Evolutionary conservation across 2,797 vertebrate species (phyloP), one percentile per base, ranked within the genome.

Genomic region (Hoplostethus atlanticus): DNA sequence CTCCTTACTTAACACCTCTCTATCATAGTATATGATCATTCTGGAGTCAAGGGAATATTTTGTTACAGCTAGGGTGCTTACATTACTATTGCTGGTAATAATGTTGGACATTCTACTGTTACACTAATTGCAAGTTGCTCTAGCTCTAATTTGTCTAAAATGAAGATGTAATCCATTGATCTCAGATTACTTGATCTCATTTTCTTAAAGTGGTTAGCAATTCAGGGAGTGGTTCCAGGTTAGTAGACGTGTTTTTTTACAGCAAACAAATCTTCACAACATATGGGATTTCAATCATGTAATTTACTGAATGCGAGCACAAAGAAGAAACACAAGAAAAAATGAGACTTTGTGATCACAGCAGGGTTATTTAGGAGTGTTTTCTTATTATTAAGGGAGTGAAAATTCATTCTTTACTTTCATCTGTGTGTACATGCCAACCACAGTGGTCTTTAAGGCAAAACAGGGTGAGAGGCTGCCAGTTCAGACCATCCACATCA

Each of bases 391-490:
- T 44, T 3, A 44, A 11, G 42, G 42, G 42, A 11, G 42, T 44
- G 42, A 10, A 46, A n/a, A 4, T 64, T 83, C 36, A 79, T 4
- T 71, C 67, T 65, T 73, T 59, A 47, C 3, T 36, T 31, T 17
- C 53, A 7, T 28, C 50, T 59, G 59, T 57, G 17, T 69, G 60
- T 16, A n/a, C 50, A 25, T 70, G 55, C 77, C 76, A 83, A 12
- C 91, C 83, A 77, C 77, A 91, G 6, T 75, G 60, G 28, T 92
- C 87, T 52, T 85, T 87, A 4, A 92, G 87, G 53, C 84, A 86
- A 59, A 94, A 92, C 79, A 95, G 77, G 3, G 86, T 83, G 5
- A 95, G 87, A 15, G 93, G 88, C 59, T 94, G 93, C 48, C 28
- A 69, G 64, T 95, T 95, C 10, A 90, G 76, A 17, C 90, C 86